Percentiles rank a stretch among this genome's conserved stretches.
These are phyloP conservation scores for Papilio polyxenes DNA, from an alignment of 1,140 invertebrate genomes.

Conservation along the genomic window DNA sequence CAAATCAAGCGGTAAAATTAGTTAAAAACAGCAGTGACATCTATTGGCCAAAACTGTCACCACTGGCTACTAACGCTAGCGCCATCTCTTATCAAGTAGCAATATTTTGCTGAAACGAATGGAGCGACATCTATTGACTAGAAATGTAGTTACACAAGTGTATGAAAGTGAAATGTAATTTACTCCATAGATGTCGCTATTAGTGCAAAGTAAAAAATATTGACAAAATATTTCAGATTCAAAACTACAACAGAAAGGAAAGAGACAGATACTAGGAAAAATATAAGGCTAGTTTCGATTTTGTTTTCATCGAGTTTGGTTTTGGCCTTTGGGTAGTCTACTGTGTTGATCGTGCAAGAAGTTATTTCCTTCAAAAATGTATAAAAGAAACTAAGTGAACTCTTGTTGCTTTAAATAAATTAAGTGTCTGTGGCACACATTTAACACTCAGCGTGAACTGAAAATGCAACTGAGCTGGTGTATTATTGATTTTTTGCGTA, in stretches of 20 bases:
- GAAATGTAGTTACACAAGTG: neutral
- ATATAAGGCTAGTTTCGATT: slow-evolving; percentile 31
- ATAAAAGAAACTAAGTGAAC: neutral
- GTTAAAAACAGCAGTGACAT: neutral
- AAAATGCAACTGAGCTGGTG: neutral
- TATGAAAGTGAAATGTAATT: neutral
- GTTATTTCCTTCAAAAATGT: slow-evolving; percentile 18
- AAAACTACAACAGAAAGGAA: slow-evolving; percentile 16
- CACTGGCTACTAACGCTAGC: neutral
- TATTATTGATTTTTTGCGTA: slow-evolving; percentile 35
- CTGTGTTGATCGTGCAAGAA: slow-evolving; percentile 48
- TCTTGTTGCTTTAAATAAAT: neutral
- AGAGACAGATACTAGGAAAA: slow-evolving; percentile 38
- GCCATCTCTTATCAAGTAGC: neutral
- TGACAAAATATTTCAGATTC: neutral
- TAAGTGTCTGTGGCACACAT: neutral
- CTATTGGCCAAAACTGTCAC: neutral
- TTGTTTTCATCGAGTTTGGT: slow-evolving; percentile 21
- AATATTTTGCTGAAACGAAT: too few relatives aligned
- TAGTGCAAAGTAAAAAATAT: neutral
- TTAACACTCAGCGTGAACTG: neutral
- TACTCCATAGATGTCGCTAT: slow-evolving; percentile 39
- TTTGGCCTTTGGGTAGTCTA: slow-evolving; percentile 37
- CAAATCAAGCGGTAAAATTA: neutral
- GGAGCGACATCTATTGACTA: neutral